Conservation (phyloP, 2,113 vertebrate species). For the Aptenodytes patagonicus region DNA sequence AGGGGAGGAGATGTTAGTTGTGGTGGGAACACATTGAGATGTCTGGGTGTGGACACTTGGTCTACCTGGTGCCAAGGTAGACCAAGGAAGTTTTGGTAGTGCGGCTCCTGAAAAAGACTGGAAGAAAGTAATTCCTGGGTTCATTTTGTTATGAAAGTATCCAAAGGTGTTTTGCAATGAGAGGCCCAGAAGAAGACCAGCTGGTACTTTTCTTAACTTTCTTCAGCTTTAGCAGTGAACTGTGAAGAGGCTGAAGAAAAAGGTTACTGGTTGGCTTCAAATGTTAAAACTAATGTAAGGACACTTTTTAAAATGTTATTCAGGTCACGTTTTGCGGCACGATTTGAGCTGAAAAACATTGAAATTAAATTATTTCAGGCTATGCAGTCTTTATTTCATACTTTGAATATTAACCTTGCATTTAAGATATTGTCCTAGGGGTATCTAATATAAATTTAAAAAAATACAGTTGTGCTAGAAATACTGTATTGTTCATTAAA, state of each 20-base stretch:
- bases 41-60: background rate
- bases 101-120: background rate
- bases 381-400: background rate
- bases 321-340: background rate
- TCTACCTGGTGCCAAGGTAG: background rate
- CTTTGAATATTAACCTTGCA: background rate
- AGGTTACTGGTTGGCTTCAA: background rate
- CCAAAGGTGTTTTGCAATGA: background rate
- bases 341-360: background rate
- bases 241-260: background rate
- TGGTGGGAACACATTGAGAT: background rate
- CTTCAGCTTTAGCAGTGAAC: background rate
- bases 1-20: accelerated
- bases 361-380: background rate
- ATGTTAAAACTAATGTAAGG: background rate
- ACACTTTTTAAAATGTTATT: background rate
- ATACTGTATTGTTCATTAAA: background rate
- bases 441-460: background rate
- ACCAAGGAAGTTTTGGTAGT: background rate
- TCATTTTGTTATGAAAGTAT: background rate
- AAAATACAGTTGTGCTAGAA: background rate
- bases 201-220: background rate
- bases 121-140: background rate
- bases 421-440: background rate
- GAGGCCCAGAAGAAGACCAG: background rate